Evolutionary conservation across 2,797 vertebrate species (phyloP).

Genomic region (Trichosurus vulpecula): DNA sequence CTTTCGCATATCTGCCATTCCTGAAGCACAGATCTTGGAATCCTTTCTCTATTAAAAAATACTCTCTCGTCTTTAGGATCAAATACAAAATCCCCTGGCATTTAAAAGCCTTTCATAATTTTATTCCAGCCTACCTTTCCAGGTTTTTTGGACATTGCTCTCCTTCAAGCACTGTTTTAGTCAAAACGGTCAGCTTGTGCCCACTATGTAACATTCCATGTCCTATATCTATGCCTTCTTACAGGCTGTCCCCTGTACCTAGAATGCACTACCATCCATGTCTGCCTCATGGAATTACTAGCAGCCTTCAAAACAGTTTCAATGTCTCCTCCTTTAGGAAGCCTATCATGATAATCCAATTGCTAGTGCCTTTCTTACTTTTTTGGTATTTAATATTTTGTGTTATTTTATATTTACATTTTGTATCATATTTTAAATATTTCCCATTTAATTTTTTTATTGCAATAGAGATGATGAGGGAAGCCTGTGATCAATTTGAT

Average conservation of each 20-base stretch:
- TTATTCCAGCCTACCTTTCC: too few relatives aligned
- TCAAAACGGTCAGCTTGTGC: background rate
- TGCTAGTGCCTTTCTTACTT: background rate
- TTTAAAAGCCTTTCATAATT: background rate
- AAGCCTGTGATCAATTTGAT: background rate
- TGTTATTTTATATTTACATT: background rate
- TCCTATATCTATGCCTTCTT: background rate
- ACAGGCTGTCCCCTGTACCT: background rate
- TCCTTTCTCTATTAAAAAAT: background rate
- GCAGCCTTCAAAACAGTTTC: background rate
- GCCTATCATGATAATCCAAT: background rate
- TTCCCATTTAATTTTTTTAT: background rate
- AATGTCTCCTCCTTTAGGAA: background rate
- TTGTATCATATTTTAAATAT: background rate
- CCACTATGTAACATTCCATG: background rate
- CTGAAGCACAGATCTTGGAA: background rate
- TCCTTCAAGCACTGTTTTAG: background rate
- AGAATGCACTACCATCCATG: background rate
- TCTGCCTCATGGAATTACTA: background rate
- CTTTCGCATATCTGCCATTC: background rate
- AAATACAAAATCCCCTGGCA: background rate
- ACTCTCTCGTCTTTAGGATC: background rate
- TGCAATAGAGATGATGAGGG: background rate
- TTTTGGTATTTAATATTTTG: background rate
- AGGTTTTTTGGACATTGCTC: background rate